Base-by-base conservation (phyloP, 2,888 invertebrate species). In the Trisateles emortualis region DNA sequence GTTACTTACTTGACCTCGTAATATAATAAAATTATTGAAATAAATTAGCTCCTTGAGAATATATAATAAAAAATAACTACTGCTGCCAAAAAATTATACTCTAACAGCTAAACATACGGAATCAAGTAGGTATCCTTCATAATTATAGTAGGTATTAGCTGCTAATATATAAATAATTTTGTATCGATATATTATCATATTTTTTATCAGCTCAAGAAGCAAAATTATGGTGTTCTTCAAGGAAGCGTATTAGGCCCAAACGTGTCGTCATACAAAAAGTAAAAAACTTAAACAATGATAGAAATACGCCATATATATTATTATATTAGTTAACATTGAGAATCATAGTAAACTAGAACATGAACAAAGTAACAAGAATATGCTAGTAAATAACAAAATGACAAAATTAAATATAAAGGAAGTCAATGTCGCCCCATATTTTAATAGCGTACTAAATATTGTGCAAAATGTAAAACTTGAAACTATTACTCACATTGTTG, bases 371-470 rank as follows among this genome's bases (percentile, higher is more conserved):
- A 3, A 8, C 22, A 2, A 22, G 3, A 8, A 16, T 16, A 2
- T 13, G n/a, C 4, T 3, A 36, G 9, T 3, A 39, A 49, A 48
- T 43, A 63, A 22, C 5, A 22, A 22, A 26, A 26, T 8, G 8
- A 1, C 8, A 26, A 61, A 54, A 46, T 32, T 42, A 36, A 64
- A 60, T 33, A 32, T 22, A 36, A 44, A 62, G 45, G 47, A 55
- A 61, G 5, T 35, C 41, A 50, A 33, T 13, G 17, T 22, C 19
- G 19, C 1, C 35, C 40, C 10, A 39, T 33, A 26, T 60, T 40
- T 49, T 62, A 39, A 67, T 46, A 45, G 39, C 56, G 36, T 50
- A 42, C 44, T 33, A 61, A 51, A 65, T 50, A 52, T 52, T 65
- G 9, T 41, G 61, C 53, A 41, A 47, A 3, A 19, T 8, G 17